These are phyloP conservation scores for Ceyx melanurus DNA, from an alignment of 2,113 vertebrate species.

Conservation along the genomic window DNA sequence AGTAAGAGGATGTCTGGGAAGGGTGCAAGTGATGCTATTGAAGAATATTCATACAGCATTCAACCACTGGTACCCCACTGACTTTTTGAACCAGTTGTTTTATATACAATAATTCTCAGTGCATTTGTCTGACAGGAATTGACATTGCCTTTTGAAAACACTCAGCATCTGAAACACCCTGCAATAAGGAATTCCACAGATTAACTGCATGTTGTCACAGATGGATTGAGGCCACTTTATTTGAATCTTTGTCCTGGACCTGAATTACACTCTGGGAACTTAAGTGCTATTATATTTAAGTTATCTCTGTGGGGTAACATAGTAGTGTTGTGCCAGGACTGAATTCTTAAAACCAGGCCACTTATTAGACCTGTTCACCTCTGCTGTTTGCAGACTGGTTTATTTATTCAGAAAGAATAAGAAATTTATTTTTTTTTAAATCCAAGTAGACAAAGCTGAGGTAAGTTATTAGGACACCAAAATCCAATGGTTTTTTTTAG, in stretches of 20 bases:
- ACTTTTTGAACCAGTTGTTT: neutral
- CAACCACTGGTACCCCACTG: neutral
- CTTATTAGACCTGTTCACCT: neutral
- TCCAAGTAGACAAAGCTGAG: neutral
- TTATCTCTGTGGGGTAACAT: neutral
- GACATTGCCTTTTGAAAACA: neutral
- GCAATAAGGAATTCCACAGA: neutral
- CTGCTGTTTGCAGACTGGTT: neutral
- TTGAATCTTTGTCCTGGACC: neutral
- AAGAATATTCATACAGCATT: neutral
- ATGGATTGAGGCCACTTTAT: neutral
- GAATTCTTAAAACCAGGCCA: neutral
- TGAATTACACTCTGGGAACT: neutral
- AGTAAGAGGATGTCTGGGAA: neutral
- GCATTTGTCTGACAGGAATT: neutral
- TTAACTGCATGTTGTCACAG: neutral
- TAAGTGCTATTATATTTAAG: neutral
- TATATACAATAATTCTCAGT: neutral
- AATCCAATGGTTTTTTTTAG: neutral
- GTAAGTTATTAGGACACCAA: neutral
- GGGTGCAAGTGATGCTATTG: neutral
- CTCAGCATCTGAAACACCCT: neutral
- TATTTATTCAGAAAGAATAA: neutral
- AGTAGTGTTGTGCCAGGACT: neutral
- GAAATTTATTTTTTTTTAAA: neutral